Evolutionary conservation across 2,888 invertebrate genomes (phyloP).

Genomic region (Campopleginae sp.): DNA sequence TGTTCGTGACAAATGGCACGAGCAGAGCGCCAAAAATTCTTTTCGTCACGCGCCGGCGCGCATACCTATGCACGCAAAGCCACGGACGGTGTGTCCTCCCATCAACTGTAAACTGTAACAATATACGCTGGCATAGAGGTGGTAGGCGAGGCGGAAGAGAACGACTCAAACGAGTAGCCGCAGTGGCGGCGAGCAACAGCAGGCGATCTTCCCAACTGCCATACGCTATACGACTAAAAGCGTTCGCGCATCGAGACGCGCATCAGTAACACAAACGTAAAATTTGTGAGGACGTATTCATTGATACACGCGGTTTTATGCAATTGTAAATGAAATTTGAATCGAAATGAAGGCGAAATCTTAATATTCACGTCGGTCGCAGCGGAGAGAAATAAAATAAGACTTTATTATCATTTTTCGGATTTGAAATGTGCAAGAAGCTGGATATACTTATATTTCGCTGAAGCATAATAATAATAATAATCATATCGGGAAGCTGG

Average conservation of each 20-base stretch:
- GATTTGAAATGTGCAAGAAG: neutral
- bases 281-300: slow-evolving; percentile 15
- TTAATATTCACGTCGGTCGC: neutral
- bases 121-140: neutral
- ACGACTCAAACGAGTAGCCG: slow-evolving; percentile 2
- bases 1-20: neutral
- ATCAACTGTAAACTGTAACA: slow-evolving; percentile 23
- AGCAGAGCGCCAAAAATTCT: slow-evolving; percentile 5
- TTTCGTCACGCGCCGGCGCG: slow-evolving; percentile 25
- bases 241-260: slow-evolving; percentile 49
- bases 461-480: slow-evolving; percentile 15
- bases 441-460: neutral
- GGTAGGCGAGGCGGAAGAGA: neutral
- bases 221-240: slow-evolving; percentile 5
- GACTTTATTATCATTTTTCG: neutral
- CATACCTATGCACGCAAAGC: neutral
- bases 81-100: slow-evolving; percentile 16
- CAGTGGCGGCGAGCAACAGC: slow-evolving; percentile 27
- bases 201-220: slow-evolving; percentile 1
- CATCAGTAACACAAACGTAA: slow-evolving; percentile 31
- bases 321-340: neutral
- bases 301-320: slow-evolving; percentile 10
- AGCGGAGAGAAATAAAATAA: neutral
- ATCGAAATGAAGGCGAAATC: neutral
- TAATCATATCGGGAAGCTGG: neutral